These are phyloP conservation scores for Henricia sp. DNA, from an alignment of 53 echinoderm and acorn worm species.

Conservation along the genomic window DNA sequence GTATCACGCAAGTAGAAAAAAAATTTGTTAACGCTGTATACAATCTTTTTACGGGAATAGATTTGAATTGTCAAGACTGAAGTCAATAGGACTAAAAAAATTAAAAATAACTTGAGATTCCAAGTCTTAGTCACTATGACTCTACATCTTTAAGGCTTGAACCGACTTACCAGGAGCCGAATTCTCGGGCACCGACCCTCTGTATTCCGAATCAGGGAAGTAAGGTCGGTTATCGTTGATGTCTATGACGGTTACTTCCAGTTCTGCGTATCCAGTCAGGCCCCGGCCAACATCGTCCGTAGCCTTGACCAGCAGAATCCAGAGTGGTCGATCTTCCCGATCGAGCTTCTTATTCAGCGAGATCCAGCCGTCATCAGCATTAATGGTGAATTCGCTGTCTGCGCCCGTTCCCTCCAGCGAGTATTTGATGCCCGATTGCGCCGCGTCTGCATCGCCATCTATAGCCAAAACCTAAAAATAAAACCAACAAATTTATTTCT, in stretches of 20 bases:
- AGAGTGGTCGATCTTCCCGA: conserved; percentile 62
- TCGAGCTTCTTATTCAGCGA: conserved; percentile 57
- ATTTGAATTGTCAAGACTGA: too few species aligned
- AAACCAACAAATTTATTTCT: background rate
- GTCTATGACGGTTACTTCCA: conserved; percentile 71
- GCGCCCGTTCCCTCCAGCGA: conserved; percentile 77
- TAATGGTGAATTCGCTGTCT: conserved; percentile 66
- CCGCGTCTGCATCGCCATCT: conserved; percentile 73
- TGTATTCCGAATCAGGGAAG: conserved; percentile 79
- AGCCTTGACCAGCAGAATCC: conserved; percentile 68
- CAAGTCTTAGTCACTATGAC: too few species aligned
- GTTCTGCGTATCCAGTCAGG: conserved; percentile 67
- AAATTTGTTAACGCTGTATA: too few species aligned
- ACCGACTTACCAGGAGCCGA: conserved; percentile 47
- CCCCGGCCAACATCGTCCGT: conserved; percentile 53
- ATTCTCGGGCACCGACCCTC: conserved; percentile 74
- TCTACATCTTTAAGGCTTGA: too few species aligned
- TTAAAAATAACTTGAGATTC: too few species aligned
- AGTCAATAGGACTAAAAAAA: too few species aligned
- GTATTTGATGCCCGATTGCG: conserved; percentile 61
- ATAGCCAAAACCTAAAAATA: conserved; percentile 74
- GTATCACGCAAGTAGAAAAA: too few species aligned
- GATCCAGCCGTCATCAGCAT: conserved; percentile 63
- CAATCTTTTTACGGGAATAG: too few species aligned
- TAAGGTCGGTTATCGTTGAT: conserved; percentile 78